Percentiles rank a stretch among this genome's conserved stretches.
Conservation (phyloP, 2,797 vertebrate genomes). For the Coluber constrictor region DNA sequence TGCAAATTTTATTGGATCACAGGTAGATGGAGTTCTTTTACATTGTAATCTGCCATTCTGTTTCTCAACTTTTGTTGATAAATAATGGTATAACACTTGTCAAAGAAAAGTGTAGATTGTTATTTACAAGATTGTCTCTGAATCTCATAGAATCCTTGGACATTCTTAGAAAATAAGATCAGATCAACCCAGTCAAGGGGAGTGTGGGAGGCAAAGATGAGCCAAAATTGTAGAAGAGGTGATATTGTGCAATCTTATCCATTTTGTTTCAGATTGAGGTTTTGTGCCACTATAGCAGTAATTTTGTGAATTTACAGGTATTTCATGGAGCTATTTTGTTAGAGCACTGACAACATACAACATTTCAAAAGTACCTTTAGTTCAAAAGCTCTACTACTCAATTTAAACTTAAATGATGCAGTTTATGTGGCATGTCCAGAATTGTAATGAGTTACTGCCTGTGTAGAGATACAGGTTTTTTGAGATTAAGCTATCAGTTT, state of each 20-base stretch:
- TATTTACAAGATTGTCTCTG: not conserved
- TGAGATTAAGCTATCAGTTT: not conserved
- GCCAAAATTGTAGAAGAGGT: not conserved
- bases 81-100: not conserved
- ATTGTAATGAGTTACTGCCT: constrained; percentile 7
- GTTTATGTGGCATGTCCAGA: not conserved
- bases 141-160: not conserved
- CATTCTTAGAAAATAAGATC: not conserved
- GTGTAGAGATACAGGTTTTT: not conserved
- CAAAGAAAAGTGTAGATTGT: not conserved
- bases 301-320: not conserved
- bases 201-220: not conserved
- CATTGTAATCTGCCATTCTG: not conserved
- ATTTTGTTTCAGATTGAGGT: not conserved
- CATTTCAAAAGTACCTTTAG: not conserved
- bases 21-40: not conserved
- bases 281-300: not conserved
- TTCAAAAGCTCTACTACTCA: not conserved
- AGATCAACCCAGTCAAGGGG: not conserved
- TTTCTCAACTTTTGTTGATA: not conserved
- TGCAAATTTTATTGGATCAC: not conserved
- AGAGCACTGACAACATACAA: not conserved
- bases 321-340: not conserved
- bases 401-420: constrained; percentile 1
- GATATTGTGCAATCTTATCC: not conserved